Evolutionary conservation across 2,113 vertebrate genomes (phyloP).

Genomic region (Strigops habroptila): DNA sequence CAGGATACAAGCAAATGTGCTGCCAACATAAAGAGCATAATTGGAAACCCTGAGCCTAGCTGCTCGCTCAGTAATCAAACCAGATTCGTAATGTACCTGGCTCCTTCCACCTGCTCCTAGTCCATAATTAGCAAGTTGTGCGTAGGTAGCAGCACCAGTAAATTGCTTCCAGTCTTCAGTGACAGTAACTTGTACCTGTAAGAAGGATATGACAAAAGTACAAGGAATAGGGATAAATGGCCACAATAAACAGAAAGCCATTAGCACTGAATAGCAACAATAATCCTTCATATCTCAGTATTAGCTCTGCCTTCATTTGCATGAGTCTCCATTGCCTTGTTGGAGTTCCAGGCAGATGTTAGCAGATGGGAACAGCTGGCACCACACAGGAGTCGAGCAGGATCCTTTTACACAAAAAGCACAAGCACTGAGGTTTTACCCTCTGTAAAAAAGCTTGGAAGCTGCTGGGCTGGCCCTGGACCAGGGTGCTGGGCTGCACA

Average conservation of each 20-base stretch:
- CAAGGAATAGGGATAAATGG: background rate
- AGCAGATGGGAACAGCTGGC: background rate
- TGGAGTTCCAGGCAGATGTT: background rate
- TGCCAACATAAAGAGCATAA: background rate
- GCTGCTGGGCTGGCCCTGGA: background rate
- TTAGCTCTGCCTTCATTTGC: background rate
- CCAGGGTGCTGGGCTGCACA: background rate
- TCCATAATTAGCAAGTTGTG: background rate
- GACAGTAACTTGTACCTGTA: background rate
- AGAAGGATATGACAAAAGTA: background rate
- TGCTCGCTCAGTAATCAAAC: background rate
- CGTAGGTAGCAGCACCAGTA: background rate
- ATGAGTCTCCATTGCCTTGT: background rate
- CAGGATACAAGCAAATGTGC: background rate
- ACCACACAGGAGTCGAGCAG: background rate
- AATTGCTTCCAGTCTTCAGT: background rate
- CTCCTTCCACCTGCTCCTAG: background rate
- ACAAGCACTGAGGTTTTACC: background rate
- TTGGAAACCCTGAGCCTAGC: background rate
- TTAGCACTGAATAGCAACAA: background rate
- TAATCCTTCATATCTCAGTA: background rate
- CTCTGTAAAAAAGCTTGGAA: background rate
- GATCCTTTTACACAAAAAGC: background rate
- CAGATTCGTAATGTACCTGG: background rate
- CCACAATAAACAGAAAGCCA: background rate